Evolutionary conservation across 2,888 invertebrate species (phyloP), one percentile per base, ranked within the genome.

Genomic region (Venusia cambrica): DNA sequence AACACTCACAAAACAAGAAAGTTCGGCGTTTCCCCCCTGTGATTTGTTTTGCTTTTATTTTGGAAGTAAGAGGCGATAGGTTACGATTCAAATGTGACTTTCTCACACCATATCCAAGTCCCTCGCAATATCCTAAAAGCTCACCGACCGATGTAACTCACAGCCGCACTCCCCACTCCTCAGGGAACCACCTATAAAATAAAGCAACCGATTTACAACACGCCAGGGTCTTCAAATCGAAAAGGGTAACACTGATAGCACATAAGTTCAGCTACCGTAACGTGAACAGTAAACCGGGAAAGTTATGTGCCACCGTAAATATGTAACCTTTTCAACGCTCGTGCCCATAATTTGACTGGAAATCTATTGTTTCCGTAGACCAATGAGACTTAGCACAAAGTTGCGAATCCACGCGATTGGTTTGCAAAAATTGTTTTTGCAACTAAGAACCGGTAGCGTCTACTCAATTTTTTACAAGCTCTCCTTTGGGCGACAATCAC

Each of bases 141-240:
- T 71, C 66, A 69, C 72, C 71, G 66, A 70, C 63, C 64, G 65
- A 54, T 59, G 68, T 58, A 53, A 53, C 65, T 58, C 57, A 52
- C 60, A 45, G 44, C 49, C 67, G 50, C 50, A 48, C 61, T 44
- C 62, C 62, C 64, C 61, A 52, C 68, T 70, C 75, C 77, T 62
- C 54, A 35, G 78, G 77, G 76, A 78, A 51, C 69, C 79, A 70
- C 59, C 87, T 87, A 80, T 80, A 87, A 87, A 83, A 87, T 84
- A 87, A 87, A 85, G 60, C 76, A 83, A 71, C 76, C 81, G 75
- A 81, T 87, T 85, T 84, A 87, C 71, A 77, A 77, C 74, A 73
- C 78, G 69, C 71, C 58, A 57, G 73, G 75, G 75, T 75, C 66
- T 80, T 75, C 71, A 77, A 72, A 61, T 59, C 61, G 62, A 67